Conservation (phyloP, 2,113 vertebrate genomes). For the Notothenia rossii region DNA sequence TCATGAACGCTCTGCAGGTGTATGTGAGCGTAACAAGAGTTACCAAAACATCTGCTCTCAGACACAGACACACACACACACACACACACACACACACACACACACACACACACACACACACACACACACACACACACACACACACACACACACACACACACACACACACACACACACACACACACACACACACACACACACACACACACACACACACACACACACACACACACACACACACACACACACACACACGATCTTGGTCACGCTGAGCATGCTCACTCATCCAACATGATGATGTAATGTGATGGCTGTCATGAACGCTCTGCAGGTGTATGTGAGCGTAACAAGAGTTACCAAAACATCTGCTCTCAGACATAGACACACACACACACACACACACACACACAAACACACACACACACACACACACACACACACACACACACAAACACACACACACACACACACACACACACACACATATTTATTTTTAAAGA, state of each 20-base stretch:
- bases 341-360: conserved; percentile 27
- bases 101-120: no score
- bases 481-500: no score
- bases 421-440: background rate
- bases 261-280: conserved; percentile 26
- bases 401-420: background rate
- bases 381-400: background rate
- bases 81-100: conserved; percentile 9
- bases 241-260: no score
- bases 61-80: background rate
- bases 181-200: no score
- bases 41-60: conserved; percentile 3
- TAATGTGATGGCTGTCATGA: conserved; percentile 31
- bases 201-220: no score
- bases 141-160: no score
- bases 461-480: background rate
- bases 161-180: no score
- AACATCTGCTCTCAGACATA: background rate
- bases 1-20: conserved; percentile 19
- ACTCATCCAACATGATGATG: conserved; percentile 34
- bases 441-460: background rate
- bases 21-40: conserved; percentile 28
- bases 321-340: conserved; percentile 18
- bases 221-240: no score
- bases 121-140: no score